Evolutionary conservation across 2,797 vertebrate genomes (phyloP).

Genomic region (Basileuterus tristriatus): DNA sequence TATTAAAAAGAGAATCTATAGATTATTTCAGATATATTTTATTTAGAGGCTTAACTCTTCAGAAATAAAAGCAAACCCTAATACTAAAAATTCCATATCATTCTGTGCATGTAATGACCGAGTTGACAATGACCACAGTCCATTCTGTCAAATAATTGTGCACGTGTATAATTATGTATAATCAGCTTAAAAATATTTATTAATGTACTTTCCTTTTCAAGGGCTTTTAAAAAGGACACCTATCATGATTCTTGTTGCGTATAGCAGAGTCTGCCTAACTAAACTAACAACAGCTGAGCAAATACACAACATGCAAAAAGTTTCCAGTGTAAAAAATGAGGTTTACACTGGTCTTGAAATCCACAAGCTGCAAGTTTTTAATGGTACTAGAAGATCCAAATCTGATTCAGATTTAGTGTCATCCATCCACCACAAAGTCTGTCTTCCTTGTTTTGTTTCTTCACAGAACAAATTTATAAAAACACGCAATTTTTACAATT

Average conservation of each 20-base stretch:
- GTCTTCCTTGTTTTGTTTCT: background rate
- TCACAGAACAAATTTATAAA: background rate
- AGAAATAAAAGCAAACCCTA: background rate
- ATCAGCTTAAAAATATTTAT: background rate
- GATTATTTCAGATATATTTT: background rate
- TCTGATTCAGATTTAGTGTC: background rate
- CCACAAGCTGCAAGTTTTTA: background rate
- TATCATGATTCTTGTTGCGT: background rate
- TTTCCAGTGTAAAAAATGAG: background rate
- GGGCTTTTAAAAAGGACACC: background rate
- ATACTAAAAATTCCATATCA: background rate
- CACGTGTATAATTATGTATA: background rate
- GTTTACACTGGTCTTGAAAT: background rate
- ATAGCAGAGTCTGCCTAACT: background rate
- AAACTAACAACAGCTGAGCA: background rate
- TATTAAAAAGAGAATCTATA: background rate
- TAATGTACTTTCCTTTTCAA: background rate
- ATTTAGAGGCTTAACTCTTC: background rate
- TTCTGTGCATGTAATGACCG: background rate
- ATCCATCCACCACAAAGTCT: background rate
- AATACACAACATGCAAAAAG: background rate
- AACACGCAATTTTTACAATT: background rate
- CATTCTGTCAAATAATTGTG: background rate
- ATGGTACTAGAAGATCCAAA: background rate
- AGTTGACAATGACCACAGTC: background rate